Percentiles rank a stretch among this genome's conserved stretches.
Conservation (phyloP, 2,113 vertebrate genomes). For the Edolisoma coerulescens region DNA sequence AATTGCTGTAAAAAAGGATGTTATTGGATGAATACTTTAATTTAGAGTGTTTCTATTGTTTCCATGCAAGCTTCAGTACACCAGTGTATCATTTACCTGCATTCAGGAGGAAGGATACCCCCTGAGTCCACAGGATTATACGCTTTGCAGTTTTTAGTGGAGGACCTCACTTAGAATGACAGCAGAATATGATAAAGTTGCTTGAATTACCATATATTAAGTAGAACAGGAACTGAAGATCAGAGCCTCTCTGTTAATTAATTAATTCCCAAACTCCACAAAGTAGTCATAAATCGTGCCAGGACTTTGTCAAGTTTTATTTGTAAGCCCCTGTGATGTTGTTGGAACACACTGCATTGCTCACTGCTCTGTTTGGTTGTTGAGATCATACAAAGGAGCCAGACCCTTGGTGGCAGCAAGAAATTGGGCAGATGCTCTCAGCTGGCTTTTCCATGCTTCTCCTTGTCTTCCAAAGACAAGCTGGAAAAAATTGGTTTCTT, state of each 20-base stretch:
- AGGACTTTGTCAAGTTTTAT: not conserved
- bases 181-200: not conserved
- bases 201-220: not conserved
- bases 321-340: not conserved
- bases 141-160: not conserved
- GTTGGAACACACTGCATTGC: not conserved
- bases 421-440: not conserved
- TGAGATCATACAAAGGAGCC: not conserved
- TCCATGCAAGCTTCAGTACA: not conserved
- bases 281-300: not conserved
- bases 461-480: not conserved
- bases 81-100: not conserved
- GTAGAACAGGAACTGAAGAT: not conserved
- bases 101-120: not conserved
- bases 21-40: not conserved
- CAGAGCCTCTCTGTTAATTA: not conserved
- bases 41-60: not conserved
- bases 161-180: not conserved
- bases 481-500: not conserved
- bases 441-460: not conserved
- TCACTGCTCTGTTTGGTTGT: not conserved
- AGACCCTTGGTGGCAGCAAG: not conserved
- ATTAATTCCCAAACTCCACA: not conserved
- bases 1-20: not conserved
- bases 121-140: not conserved